These are phyloP conservation scores for Polydrusus cervinus DNA, from an alignment of 2,888 invertebrate species.

Conservation along the genomic window DNA sequence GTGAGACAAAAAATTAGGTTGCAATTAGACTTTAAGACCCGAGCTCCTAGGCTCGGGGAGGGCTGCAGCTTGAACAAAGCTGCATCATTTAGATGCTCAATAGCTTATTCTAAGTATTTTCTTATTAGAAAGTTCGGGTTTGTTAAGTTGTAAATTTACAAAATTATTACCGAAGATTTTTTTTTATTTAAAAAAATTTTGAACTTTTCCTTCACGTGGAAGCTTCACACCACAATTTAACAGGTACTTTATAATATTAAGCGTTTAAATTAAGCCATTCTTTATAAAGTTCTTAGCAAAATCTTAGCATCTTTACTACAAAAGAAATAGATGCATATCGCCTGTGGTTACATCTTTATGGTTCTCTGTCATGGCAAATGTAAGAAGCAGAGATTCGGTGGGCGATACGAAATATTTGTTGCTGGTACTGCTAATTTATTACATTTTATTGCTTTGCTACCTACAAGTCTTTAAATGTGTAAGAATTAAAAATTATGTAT, in stretches of 20 bases:
- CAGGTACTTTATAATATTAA: too few species aligned
- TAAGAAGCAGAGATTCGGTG: constrained; percentile 53
- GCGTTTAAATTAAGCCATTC: constrained; percentile 12
- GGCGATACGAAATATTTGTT: constrained; percentile 55
- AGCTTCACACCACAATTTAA: background rate
- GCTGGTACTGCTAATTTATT: constrained; percentile 57
- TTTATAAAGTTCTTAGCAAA: constrained; percentile 35
- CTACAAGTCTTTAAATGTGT: constrained; percentile 30
- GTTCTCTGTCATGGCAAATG: constrained; percentile 46
- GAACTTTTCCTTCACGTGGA: background rate
- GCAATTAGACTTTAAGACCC: too few species aligned
- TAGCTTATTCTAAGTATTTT: too few species aligned
- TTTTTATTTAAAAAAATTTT: background rate
- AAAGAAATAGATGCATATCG: constrained; percentile 50
- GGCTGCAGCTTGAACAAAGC: too few species aligned
- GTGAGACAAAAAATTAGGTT: too few species aligned
- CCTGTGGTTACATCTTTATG: constrained; percentile 56
- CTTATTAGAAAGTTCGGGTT: too few species aligned
- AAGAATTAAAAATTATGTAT: background rate
- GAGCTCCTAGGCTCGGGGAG: too few species aligned
- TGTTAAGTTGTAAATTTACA: too few species aligned
- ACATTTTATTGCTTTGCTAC: constrained; percentile 49
- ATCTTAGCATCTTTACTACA: constrained; percentile 28
- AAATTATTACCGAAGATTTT: too few species aligned
- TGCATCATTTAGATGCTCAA: too few species aligned